These are phyloP conservation scores for Triplophysa yarkandensis DNA, from an alignment of 2,797 vertebrate genomes.

Conservation along the genomic window DNA sequence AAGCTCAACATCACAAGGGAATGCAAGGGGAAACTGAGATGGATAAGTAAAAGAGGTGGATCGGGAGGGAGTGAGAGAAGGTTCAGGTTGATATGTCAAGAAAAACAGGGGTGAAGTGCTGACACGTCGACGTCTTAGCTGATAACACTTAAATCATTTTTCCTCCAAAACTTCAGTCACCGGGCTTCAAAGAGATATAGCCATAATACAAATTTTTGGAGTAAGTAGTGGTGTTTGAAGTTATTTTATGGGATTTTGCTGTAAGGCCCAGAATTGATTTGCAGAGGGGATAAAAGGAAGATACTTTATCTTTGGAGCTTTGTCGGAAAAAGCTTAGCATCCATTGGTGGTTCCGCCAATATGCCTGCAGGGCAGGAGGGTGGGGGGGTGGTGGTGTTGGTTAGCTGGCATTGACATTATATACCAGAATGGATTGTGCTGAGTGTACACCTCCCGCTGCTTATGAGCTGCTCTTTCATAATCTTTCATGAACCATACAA, in stretches of 20 bases:
- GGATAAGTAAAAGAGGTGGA: constrained; percentile 51
- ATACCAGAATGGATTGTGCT: constrained; percentile 91
- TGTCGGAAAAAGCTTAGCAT: constrained; percentile 99
- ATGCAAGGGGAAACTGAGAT: constrained; percentile 42
- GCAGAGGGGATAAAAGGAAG: constrained; percentile 99
- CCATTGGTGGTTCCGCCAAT: constrained; percentile 97
- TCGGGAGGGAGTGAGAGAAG: constrained; percentile 61
- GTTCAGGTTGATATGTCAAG: constrained; percentile 96
- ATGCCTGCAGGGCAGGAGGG: constrained; percentile 87
- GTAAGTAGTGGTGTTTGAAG: constrained; percentile 99
- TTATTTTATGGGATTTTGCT: constrained; percentile 99
- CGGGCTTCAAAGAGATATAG: constrained; percentile 98
- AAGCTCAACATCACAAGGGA: constrained; percentile 80
- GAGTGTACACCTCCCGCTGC: constrained; percentile 95
- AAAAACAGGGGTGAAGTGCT: constrained; percentile 93
- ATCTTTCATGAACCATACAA: constrained; percentile 98
- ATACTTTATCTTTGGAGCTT: constrained; percentile 99
- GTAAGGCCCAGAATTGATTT: constrained; percentile 99
- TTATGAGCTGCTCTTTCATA: constrained; percentile 96
- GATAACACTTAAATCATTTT: constrained; percentile 99
- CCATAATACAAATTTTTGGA: constrained; percentile 99
- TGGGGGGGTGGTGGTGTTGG: constrained; percentile 65
- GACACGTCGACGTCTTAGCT: constrained; percentile 97
- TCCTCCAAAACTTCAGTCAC: constrained; percentile 99
- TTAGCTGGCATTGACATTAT: constrained; percentile 94